Base-by-base conservation (phyloP, 2,113 vertebrate genomes). In the Jacana jacana region DNA sequence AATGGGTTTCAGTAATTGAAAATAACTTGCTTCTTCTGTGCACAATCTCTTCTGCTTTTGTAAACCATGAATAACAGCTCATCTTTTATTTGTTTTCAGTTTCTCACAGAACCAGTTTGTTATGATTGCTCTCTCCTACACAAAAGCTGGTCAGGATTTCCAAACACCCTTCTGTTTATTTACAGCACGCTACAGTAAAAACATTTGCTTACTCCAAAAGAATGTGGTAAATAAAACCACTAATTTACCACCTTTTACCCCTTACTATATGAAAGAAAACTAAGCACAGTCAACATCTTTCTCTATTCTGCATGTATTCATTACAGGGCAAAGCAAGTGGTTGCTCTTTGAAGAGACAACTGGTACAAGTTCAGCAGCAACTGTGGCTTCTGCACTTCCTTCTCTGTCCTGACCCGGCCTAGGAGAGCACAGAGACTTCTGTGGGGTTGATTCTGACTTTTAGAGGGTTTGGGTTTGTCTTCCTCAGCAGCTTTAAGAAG, bases 91-190 rank as follows among this genome's bases (percentile, higher is more conserved):
- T 97, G 96, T 95, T 97, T 91, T 81, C 90, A 85, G 72, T 79
- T 93, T 94, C 66, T 82, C 95, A 91, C 52, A 92, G 73, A 93
- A 86, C 48, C 77, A 89, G 88, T 93, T 89, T 96, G 93, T 95
- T 96, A 75, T 94, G 93, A 97, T 65, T 93, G 77, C 72, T 81
- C 83, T 95, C 96, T 96, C 96, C 96, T 70, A 96, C 96, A 95
- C 92, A 96, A 93, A 97, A 97, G 86, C 96, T 95, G 95, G 88
- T 93, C 81, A 87, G 72, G 80, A 72, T 81, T 96, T 93, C 69
- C 86, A 95, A 76, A 83, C 57, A 71, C 23, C 61, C 82, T 94
- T 94, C 92, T 86, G 83, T 91, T 91, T 94, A 81, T 86, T 94
- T 93, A 89, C n/a, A 30, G 39, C 70, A 94, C 95, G 65, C 57